Evolutionary conservation across 2,797 vertebrate species (phyloP), one percentile per base, ranked within the genome.

Genomic region (Lutjanus campechanus): DNA sequence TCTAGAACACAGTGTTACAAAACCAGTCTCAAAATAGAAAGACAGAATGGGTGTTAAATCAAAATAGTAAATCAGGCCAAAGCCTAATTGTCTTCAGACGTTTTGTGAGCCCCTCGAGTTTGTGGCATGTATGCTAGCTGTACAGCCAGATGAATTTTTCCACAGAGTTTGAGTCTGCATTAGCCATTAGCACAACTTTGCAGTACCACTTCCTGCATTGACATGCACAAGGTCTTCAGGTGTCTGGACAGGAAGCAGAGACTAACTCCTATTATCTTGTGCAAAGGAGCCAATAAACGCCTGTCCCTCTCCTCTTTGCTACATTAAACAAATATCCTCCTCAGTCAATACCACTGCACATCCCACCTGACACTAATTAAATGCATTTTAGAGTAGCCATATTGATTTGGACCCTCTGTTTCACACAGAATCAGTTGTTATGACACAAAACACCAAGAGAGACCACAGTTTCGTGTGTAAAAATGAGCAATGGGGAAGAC

Each of bases 11-110:
- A 53, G 29, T 47, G 76, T 82, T 84, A 64, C 76, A 25, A 54
- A 81, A 64, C 22, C 13, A 2, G n/a, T 36, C 74, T 73, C 9
- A 64, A 90, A 89, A 88, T 79, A 84, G 79, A 89, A 80, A 12
- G 11, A 79, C 41, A 66, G n/a, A 82, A 41, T n/a, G 10, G 47
- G 22, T 19, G 17, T 69, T 16, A 29, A 69, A 59, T 22, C 22
- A 76, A 77, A 80, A 69, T 4, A 58, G 12, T 43, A 62, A 78
- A 79, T 66, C 40, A 61, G 67, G 64, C 69, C 61, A 80, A 63
- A 68, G 19, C 49, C 12, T 77, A 60, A 85, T 73, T 69, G 70
- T 73, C 68, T 67, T 76, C 75, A 83, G 71, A 59, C 49, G 64
- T 65, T 66, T 56, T 68, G 41, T 63, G 53, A 79, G 16, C 11